A percentile compares a stretch with the other conserved stretches of the same genome.
phyloP scores from a whole-genome alignment of 2,888 invertebrate species.

The Hipparchia sbordonii region DNA sequence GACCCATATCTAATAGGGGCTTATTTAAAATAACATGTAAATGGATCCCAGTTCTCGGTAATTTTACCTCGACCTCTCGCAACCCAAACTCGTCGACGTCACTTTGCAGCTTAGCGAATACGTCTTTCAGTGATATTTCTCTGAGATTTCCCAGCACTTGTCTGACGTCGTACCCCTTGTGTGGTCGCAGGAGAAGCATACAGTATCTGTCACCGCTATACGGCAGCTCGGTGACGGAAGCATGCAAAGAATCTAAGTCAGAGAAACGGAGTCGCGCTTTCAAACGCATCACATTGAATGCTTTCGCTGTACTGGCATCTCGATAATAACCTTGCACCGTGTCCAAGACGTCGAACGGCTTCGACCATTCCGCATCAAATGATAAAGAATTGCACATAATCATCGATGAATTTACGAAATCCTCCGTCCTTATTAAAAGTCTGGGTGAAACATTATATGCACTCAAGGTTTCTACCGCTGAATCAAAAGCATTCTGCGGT shows the following conservation, averaged over 20 bases:
- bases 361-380: too few relatives aligned
- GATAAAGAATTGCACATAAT: too few relatives aligned
- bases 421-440: too few relatives aligned
- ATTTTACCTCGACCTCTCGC: slow-evolving; percentile 83
- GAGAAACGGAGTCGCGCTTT: slow-evolving; percentile 82
- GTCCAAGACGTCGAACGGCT: background rate
- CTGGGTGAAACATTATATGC: too few relatives aligned
- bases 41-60: slow-evolving; percentile 63
- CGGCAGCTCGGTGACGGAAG: slow-evolving; percentile 85
- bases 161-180: slow-evolving; percentile 70
- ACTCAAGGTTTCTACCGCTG: too few relatives aligned
- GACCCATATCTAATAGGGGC: slow-evolving; percentile 85
- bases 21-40: slow-evolving; percentile 77
- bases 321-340: background rate
- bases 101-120: slow-evolving; percentile 74
- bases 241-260: slow-evolving; percentile 78
- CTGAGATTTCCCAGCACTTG: slow-evolving; percentile 47
- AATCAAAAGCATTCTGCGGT: slow-evolving; percentile 62
- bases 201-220: slow-evolving; percentile 83
- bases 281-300: slow-evolving; percentile 42
- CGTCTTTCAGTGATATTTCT: slow-evolving; percentile 66
- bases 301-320: background rate
- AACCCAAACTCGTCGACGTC: slow-evolving; percentile 77
- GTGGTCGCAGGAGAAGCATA: slow-evolving; percentile 86
- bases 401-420: too few relatives aligned